These are phyloP conservation scores for Drosophila arawakana DNA, from an alignment of 1,140 invertebrate genomes.

Conservation along the genomic window DNA sequence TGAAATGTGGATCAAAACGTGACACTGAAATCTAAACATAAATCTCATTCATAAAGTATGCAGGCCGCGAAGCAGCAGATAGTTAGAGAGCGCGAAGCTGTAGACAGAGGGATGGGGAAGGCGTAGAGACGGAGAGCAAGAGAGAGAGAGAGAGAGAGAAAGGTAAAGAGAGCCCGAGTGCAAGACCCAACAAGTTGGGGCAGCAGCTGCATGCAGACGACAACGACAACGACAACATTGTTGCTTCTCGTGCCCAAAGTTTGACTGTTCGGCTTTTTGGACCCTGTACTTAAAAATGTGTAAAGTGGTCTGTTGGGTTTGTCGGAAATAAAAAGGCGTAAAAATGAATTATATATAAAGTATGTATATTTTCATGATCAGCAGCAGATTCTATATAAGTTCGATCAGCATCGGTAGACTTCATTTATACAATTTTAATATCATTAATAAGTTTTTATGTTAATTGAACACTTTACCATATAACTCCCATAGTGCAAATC, in stretches of 20 bases:
- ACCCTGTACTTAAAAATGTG: too few species aligned
- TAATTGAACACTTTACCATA: too few species aligned
- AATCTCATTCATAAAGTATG: constrained; percentile 78
- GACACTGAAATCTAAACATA: constrained; percentile 79
- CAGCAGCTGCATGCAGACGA: constrained; percentile 43
- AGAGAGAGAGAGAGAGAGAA: background rate
- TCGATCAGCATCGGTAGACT: too few species aligned
- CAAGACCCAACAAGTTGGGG: constrained; percentile 5
- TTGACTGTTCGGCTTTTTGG: constrained; percentile 9
- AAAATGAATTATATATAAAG: too few species aligned
- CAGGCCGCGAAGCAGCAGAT: constrained; percentile 31
- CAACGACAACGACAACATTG: constrained; percentile 16
- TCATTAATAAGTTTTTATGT: too few species aligned
- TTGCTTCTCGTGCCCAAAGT: constrained; percentile 23
- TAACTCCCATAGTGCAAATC: too few species aligned
- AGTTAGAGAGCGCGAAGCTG: background rate
- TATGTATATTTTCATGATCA: too few species aligned
- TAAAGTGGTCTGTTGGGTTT: too few species aligned
- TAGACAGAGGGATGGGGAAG: background rate
- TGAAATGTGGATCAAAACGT: constrained; percentile 78
- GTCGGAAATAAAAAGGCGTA: too few species aligned
- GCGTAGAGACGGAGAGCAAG: background rate
- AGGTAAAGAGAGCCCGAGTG: background rate
- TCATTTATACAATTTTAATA: too few species aligned
- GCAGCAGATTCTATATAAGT: too few species aligned